A percentile compares a stretch with the other conserved stretches of the same genome.
Evolutionary conservation across 2,888 invertebrate species (phyloP).

Genomic region (Hymenopus coronatus): DNA sequence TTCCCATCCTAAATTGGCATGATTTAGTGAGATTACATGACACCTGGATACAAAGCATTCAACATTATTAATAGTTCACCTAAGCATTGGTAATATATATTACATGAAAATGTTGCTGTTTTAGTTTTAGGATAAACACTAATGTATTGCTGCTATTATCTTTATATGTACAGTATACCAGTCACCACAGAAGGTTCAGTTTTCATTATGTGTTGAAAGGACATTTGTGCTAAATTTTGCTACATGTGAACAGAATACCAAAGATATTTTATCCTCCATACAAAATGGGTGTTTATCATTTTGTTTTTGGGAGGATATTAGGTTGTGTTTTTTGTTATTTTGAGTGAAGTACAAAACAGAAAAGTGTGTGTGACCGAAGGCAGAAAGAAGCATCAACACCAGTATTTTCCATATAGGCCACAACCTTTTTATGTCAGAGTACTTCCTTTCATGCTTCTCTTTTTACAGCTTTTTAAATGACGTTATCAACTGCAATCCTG

Average conservation of each 20-base stretch:
- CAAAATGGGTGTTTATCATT: not conserved
- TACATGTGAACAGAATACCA: slow-evolving; percentile 8
- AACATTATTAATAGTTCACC: no score
- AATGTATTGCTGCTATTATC: no score
- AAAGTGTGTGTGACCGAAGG: not conserved
- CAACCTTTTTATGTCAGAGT: not conserved
- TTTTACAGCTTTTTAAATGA: not conserved
- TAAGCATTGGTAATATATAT: no score
- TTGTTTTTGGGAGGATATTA: not conserved
- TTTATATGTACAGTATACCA: not conserved
- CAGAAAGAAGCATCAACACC: not conserved
- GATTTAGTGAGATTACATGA: no score
- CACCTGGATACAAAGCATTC: no score
- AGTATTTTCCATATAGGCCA: not conserved
- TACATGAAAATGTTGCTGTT: no score
- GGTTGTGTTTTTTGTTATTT: not conserved
- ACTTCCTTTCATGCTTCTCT: not conserved
- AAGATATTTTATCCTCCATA: not conserved
- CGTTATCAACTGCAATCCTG: not conserved
- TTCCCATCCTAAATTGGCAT: no score
- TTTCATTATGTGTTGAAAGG: not conserved
- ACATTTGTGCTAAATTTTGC: not conserved
- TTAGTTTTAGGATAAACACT: no score
- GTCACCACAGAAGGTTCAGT: not conserved
- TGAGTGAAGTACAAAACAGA: not conserved